These are phyloP conservation scores for Gambusia holbrooki DNA, from an alignment of 2,113 vertebrate species.

Conservation along the genomic window DNA sequence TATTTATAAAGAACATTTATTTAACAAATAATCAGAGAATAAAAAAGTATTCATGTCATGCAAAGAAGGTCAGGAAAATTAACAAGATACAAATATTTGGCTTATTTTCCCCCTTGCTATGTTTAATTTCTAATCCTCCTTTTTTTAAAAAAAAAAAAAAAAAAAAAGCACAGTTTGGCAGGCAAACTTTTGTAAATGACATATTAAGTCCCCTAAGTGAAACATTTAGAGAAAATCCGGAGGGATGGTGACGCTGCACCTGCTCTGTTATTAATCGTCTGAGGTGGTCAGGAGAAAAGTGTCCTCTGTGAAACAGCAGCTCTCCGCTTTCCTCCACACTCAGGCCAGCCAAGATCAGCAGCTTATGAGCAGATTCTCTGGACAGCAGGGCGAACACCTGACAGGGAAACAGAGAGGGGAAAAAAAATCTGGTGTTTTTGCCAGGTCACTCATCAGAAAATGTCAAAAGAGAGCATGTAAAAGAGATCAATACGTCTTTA, in stretches of 20 bases:
- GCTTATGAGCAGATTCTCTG: slow-evolving; percentile 86
- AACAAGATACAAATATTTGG: not conserved
- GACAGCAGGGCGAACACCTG: slow-evolving; percentile 89
- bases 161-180: not conserved
- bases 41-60: too few species aligned
- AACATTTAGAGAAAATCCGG: not conserved
- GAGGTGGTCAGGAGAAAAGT: slow-evolving; percentile 88
- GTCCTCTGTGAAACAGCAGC: slow-evolving; percentile 87
- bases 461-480: too few species aligned
- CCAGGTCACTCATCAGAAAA: not conserved
- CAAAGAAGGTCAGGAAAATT: too few species aligned
- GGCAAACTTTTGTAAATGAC: not conserved
- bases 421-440: not conserved
- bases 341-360: slow-evolving; percentile 90
- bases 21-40: too few species aligned
- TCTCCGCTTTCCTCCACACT: slow-evolving; percentile 90
- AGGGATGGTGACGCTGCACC: slow-evolving; percentile 70
- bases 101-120: not conserved
- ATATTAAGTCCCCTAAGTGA: not conserved
- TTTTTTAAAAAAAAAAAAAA: not conserved
- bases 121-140: not conserved
- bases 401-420: not conserved
- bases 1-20: too few species aligned
- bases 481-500: too few species aligned
- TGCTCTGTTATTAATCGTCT: slow-evolving; percentile 88